A percentile compares a stretch with the other conserved stretches of the same genome.
These are phyloP conservation scores for Ryuthela nishihirai DNA, from an alignment of 2,888 invertebrate genomes.

Conservation along the genomic window DNA sequence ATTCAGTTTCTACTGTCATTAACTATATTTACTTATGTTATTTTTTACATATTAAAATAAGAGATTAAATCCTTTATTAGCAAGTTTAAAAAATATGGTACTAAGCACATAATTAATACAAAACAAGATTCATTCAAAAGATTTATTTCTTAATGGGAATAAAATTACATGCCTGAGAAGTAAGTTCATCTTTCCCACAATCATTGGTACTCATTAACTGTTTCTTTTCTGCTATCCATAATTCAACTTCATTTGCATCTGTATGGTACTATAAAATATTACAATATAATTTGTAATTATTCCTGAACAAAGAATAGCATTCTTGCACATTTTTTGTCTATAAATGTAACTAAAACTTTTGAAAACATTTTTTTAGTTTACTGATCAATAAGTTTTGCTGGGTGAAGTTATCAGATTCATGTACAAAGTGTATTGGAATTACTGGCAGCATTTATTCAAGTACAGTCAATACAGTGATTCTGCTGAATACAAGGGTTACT, in stretches of 20 bases:
- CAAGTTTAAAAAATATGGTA: not conserved
- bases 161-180: conserved; percentile 63
- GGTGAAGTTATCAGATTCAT: too few relatives aligned
- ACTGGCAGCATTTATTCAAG: too few relatives aligned
- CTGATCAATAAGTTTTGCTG: too few relatives aligned
- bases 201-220: conserved; percentile 84
- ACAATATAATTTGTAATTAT: not conserved
- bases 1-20: too few relatives aligned
- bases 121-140: not conserved
- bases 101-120: not conserved
- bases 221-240: conserved; percentile 94
- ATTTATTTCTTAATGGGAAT: not conserved
- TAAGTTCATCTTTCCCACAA: conserved; percentile 87
- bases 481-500: too few relatives aligned
- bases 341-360: too few relatives aligned
- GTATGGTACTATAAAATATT: conserved; percentile 73
- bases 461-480: too few relatives aligned
- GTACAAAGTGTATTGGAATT: too few relatives aligned
- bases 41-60: not conserved
- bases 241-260: conserved; percentile 95
- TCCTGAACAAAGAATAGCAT: not conserved
- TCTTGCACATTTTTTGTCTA: too few relatives aligned
- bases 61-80: not conserved
- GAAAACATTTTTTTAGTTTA: too few relatives aligned
- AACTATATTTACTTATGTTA: too few relatives aligned